Evolutionary conservation across 1,140 invertebrate genomes (phyloP).

Genomic region (Drosophila bipectinata): DNA sequence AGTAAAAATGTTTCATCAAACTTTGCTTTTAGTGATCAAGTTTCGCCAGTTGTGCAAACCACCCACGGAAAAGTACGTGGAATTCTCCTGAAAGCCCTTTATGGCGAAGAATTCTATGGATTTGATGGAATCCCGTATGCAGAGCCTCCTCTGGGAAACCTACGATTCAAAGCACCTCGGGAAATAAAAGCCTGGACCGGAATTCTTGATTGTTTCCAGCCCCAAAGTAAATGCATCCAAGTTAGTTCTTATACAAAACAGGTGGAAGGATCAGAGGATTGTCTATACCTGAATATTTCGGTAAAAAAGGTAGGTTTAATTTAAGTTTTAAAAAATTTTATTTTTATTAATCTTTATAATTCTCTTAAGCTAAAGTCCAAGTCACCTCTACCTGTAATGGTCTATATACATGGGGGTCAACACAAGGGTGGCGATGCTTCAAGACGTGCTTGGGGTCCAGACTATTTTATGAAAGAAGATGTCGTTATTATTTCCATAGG

Average conservation of each 20-base stretch:
- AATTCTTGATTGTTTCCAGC: slow-evolving; percentile 45
- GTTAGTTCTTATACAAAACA: slow-evolving; percentile 13
- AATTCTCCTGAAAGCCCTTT: slow-evolving; percentile 21
- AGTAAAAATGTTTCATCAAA: neutral
- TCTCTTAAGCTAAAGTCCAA: slow-evolving; percentile 30
- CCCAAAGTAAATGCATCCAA: slow-evolving; percentile 51
- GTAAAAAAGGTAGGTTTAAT: slow-evolving; percentile 68
- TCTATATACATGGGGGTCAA: slow-evolving; percentile 89
- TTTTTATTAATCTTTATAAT: neutral
- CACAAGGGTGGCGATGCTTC: slow-evolving; percentile 85
- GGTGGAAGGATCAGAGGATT: slow-evolving; percentile 83
- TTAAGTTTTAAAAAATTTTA: no score
- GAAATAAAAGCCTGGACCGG: slow-evolving; percentile 37
- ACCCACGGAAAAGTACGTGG: slow-evolving; percentile 57
- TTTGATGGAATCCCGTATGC: slow-evolving; percentile 83
- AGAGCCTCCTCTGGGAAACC: slow-evolving; percentile 86
- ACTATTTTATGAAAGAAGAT: slow-evolving; percentile 86
- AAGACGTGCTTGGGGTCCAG: slow-evolving; percentile 73
- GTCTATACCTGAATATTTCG: slow-evolving; percentile 84
- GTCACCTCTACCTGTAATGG: slow-evolving; percentile 86
- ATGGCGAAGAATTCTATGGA: slow-evolving; percentile 53
- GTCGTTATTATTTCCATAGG: slow-evolving; percentile 83
- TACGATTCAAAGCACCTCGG: slow-evolving; percentile 86
- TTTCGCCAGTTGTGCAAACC: slow-evolving; percentile 36
- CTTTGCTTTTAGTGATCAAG: neutral